Conservation (phyloP, 2,888 invertebrate species). For the Hoplodrina blanda region DNA sequence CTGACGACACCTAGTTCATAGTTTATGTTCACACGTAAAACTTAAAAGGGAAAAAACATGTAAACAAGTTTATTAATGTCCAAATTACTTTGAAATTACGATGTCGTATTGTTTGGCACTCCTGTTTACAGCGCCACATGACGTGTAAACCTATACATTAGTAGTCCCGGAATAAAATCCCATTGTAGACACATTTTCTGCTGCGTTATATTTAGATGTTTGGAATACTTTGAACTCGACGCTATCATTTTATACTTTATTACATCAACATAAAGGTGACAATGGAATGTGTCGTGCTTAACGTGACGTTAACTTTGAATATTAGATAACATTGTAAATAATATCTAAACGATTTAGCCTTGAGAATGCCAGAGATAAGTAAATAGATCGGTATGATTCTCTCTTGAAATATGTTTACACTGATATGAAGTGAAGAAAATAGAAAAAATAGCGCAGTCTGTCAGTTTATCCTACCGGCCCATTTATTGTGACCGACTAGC, state of each 20-base stretch:
- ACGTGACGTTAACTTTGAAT: slow-evolving; percentile 54
- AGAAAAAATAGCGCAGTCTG: slow-evolving; percentile 43
- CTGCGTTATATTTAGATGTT: slow-evolving; percentile 57
- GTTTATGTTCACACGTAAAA: neutral
- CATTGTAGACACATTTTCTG: slow-evolving; percentile 57
- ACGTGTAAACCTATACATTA: slow-evolving; percentile 44
- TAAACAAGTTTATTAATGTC: slow-evolving; percentile 35
- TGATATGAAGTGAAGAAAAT: slow-evolving; percentile 35
- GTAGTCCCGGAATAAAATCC: slow-evolving; percentile 50
- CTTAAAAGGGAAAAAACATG: neutral
- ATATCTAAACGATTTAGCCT: slow-evolving; percentile 79
- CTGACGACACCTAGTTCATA: neutral
- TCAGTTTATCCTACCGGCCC: slow-evolving; percentile 11
- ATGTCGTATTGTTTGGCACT: slow-evolving; percentile 29
- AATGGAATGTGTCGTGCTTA: slow-evolving; percentile 32
- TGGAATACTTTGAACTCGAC: slow-evolving; percentile 35
- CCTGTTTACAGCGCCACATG: slow-evolving; percentile 46
- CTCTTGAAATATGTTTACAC: slow-evolving; percentile 48
- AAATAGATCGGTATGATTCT: slow-evolving; percentile 65
- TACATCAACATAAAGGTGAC: slow-evolving; percentile 43
- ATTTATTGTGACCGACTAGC: slow-evolving; percentile 45
- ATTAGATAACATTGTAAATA: slow-evolving; percentile 75
- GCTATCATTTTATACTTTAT: slow-evolving; percentile 47
- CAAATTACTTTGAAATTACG: slow-evolving; percentile 33
- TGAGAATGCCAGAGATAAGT: slow-evolving; percentile 73